Conservation (phyloP, 2,888 invertebrate species). For the Lasioglossum malachurum region DNA sequence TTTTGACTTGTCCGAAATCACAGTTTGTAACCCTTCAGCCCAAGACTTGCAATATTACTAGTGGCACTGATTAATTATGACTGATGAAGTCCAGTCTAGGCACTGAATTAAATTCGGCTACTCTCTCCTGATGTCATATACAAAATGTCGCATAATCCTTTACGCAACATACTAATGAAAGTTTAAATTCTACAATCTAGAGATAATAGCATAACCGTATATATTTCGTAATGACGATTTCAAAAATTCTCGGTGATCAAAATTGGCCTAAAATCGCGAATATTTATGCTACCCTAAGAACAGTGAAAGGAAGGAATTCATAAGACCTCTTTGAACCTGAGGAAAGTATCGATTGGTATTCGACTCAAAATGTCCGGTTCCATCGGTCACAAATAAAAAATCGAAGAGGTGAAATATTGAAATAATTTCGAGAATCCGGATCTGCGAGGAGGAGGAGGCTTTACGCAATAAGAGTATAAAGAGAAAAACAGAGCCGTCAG, state of each 20-base stretch:
- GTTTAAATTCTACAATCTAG: neutral
- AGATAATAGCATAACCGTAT: neutral
- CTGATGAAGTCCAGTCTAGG: neutral
- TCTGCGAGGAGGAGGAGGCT: neutral
- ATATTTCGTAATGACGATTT: neutral
- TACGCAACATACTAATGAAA: neutral
- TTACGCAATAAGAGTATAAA: slow-evolving; percentile 12
- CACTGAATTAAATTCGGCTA: neutral
- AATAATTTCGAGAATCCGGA: slow-evolving; percentile 8
- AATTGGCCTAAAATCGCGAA: neutral
- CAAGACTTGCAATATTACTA: neutral
- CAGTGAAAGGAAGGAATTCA: neutral
- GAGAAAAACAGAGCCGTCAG: neutral
- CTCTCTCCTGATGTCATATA: neutral
- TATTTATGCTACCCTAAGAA: neutral
- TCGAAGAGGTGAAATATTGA: neutral
- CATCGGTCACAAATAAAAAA: neutral
- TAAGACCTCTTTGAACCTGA: neutral
- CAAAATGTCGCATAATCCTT: neutral
- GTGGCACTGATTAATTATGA: neutral
- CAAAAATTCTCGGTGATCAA: neutral
- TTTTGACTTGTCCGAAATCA: neutral
- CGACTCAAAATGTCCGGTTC: too few relatives aligned
- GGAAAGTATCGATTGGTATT: neutral
- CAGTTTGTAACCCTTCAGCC: too few relatives aligned